Conservation (phyloP, 2,113 vertebrate genomes). For the Hydrolagus affinis region DNA sequence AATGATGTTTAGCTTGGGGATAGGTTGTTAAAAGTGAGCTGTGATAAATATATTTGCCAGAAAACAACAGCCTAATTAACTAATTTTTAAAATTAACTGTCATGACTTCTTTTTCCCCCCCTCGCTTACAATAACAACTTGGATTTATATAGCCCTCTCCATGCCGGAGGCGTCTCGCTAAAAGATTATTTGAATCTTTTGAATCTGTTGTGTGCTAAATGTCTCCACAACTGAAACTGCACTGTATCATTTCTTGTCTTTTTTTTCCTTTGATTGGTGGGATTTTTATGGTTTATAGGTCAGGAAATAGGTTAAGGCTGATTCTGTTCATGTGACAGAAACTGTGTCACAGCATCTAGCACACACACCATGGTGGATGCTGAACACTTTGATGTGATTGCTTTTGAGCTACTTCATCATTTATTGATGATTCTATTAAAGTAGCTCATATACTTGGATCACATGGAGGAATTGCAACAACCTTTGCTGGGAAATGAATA, state of each 20-base stretch:
- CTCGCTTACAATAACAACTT: too few relatives aligned
- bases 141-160: too few relatives aligned
- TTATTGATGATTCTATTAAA: constrained; percentile 76
- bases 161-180: too few relatives aligned
- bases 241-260: neutral
- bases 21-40: neutral
- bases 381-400: constrained; percentile 65
- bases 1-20: too few relatives aligned
- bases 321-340: constrained; percentile 43
- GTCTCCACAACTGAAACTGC: neutral
- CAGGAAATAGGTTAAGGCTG: constrained; percentile 47
- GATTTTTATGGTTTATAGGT: constrained; percentile 50
- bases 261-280: constrained; percentile 42
- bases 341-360: constrained; percentile 49
- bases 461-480: constrained; percentile 39
- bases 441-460: constrained; percentile 45
- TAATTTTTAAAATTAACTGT: neutral
- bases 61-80: neutral
- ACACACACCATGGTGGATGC: constrained; percentile 52
- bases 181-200: neutral
- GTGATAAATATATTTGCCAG: neutral
- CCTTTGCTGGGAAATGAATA: constrained; percentile 38
- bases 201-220: neutral
- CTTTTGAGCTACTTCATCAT: constrained; percentile 66
- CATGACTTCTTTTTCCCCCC: too few relatives aligned